These are phyloP conservation scores for Ageneiosus marmoratus DNA, from an alignment of 2,113 vertebrate genomes.

Conservation along the genomic window DNA sequence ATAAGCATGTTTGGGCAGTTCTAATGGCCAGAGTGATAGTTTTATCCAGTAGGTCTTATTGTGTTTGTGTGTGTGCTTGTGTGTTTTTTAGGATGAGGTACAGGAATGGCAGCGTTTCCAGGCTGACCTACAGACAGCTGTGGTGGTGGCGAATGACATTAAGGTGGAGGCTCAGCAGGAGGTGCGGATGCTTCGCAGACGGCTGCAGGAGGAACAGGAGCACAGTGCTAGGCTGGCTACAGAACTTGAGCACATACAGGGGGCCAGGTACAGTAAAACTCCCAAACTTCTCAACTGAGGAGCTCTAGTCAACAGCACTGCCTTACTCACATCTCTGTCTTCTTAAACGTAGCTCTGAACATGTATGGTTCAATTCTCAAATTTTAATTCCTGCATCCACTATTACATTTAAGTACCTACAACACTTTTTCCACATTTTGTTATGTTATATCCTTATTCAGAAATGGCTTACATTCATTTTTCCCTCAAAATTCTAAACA, in stretches of 20 bases:
- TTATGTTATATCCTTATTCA: no score
- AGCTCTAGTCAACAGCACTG: no score
- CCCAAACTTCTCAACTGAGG: conserved; percentile 36
- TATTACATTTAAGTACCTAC: conserved; percentile 2
- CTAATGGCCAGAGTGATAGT: not conserved
- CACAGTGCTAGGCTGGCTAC: conserved; percentile 80
- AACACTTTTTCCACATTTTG: no score
- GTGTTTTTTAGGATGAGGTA: conserved; percentile 81
- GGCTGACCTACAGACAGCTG: conserved; percentile 94
- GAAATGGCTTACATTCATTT: no score
- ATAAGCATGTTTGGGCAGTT: conserved; percentile 2
- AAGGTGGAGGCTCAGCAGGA: conserved; percentile 97
- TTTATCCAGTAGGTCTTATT: not conserved
- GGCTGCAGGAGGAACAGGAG: conserved; percentile 91
- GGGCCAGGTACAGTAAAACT: conserved; percentile 77
- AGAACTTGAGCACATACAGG: conserved; percentile 86
- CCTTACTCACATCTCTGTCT: not conserved
- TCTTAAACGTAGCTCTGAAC: not conserved
- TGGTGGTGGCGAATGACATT: conserved; percentile 97
- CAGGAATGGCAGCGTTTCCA: conserved; percentile 96
- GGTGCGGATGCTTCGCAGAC: conserved; percentile 82
- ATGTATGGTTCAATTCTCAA: no score
- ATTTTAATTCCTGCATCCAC: no score
- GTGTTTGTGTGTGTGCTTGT: not conserved
- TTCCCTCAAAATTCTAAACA: no score